Evolutionary conservation across 2,888 invertebrate species (phyloP).

Genomic region (Drosophila anomelani): DNA sequence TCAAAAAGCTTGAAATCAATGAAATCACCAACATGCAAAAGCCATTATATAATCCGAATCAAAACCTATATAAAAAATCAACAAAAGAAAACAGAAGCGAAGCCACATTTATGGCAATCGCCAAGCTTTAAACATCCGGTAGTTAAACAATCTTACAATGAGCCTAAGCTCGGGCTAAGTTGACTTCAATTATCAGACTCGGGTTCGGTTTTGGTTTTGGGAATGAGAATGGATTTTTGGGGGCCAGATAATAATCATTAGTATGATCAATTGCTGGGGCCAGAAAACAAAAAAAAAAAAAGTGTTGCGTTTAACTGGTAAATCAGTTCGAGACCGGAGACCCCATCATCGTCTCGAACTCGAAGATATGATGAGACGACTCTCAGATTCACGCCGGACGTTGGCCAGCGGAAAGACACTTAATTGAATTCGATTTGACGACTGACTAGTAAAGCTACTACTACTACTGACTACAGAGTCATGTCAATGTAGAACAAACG

Average conservation of each 20-base stretch:
- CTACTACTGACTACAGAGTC: constrained; percentile 27
- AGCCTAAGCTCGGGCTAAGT: constrained; percentile 56
- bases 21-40: constrained; percentile 2
- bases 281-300: constrained; percentile 46
- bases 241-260: constrained; percentile 74
- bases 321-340: constrained; percentile 61
- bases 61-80: constrained; percentile 16
- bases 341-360: not conserved
- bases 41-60: constrained; percentile 9
- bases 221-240: constrained; percentile 11
- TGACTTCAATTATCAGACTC: constrained; percentile 73
- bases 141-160: constrained; percentile 73
- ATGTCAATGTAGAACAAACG: constrained; percentile 77
- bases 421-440: constrained; percentile 77
- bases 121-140: constrained; percentile 67
- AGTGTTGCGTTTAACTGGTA: constrained; percentile 79
- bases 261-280: constrained; percentile 71
- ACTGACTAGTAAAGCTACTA: constrained; percentile 28
- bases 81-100: constrained; percentile 26
- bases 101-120: constrained; percentile 34
- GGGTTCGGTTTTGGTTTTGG: constrained; percentile 23
- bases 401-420: constrained; percentile 76
- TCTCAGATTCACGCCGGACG: constrained; percentile 23
- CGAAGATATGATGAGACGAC: constrained; percentile 5
- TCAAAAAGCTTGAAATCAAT: no score